Evolutionary conservation across 2,113 vertebrate species (phyloP), one percentile per base, ranked within the genome.

Genomic region (Anoplopoma fimbria): DNA sequence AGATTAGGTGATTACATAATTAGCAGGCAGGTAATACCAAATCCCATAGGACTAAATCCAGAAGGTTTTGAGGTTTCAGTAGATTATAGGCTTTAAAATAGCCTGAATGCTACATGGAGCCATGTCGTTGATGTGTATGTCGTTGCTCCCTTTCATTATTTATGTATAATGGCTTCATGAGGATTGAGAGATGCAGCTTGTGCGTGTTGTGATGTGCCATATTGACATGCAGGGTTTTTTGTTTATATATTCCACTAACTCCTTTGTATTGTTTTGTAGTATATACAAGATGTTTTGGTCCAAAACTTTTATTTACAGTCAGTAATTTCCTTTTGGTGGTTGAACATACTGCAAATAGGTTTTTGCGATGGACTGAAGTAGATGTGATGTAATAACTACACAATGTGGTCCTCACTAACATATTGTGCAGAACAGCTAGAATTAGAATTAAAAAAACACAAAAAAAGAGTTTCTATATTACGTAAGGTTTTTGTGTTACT

Each of bases 1-100:
- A 84, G 53, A 75, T 76, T 51, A 58, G 42, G 19, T 38, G 51
- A 74, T 71, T 65, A 68, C 19, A 38, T 27, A 53, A 47, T 21
- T 33, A 61, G 62, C 47, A 68, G 33, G 40, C 55, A 69, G 31
- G 55, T 82, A 29, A 63, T 69, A 79, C 62, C 49, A 47, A 57
- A 40, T 58, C 51, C 63, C 10, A 68, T 5, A 55, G 70, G 65
- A 38, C 14, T 17, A 47, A 31, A 67, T 47, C 29, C 42, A 53
- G 38, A 67, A 25, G 14, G 23, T 33, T 45, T n/a, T 21, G 27
- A 42, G n/a, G n/a, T 38, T 47, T 75, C 17, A 38, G 15, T 53
- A 65, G 36, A 72, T 23, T 62, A 31, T 23, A 4, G 68, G n/a
- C 0, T 68, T 72, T 75, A 19, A 64, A 45, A 68, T 49, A 19